Evolutionary conservation across 2,888 invertebrate genomes (phyloP).

Genomic region (Marronus borbonicus): DNA sequence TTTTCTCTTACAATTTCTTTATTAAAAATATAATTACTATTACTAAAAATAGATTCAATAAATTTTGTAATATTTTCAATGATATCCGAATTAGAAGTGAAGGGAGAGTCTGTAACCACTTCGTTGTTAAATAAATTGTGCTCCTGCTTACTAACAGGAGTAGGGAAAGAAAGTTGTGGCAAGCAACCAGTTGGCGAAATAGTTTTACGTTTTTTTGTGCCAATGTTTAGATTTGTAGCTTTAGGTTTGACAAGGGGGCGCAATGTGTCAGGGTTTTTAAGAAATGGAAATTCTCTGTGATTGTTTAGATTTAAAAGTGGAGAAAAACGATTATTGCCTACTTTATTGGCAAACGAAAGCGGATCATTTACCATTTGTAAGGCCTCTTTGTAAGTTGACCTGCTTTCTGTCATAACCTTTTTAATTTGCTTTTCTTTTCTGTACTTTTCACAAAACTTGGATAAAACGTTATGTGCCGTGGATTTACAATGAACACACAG

Average conservation of each 20-base stretch:
- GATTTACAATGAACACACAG: background rate
- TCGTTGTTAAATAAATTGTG: no score
- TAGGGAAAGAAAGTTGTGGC: no score
- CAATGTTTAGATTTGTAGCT: background rate
- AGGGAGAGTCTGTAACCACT: no score
- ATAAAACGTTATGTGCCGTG: background rate
- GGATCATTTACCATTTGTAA: background rate
- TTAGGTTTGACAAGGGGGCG: background rate
- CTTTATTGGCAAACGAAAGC: background rate
- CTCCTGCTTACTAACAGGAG: no score
- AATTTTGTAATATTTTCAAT: no score
- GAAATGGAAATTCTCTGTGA: background rate
- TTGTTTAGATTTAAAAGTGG: background rate
- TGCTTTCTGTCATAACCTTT: background rate
- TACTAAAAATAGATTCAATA: no score
- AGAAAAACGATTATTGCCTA: background rate
- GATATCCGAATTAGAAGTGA: no score
- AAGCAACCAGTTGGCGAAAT: background rate
- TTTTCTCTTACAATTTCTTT: no score
- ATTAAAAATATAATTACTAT: no score
- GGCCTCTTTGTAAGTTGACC: background rate
- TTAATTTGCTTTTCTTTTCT: conserved; percentile 5
- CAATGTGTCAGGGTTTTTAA: background rate
- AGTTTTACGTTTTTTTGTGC: background rate
- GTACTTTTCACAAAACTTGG: conserved; percentile 1